phyloP scores from a whole-genome alignment of 1,140 invertebrate genomes.

The Pomacea maculata region DNA sequence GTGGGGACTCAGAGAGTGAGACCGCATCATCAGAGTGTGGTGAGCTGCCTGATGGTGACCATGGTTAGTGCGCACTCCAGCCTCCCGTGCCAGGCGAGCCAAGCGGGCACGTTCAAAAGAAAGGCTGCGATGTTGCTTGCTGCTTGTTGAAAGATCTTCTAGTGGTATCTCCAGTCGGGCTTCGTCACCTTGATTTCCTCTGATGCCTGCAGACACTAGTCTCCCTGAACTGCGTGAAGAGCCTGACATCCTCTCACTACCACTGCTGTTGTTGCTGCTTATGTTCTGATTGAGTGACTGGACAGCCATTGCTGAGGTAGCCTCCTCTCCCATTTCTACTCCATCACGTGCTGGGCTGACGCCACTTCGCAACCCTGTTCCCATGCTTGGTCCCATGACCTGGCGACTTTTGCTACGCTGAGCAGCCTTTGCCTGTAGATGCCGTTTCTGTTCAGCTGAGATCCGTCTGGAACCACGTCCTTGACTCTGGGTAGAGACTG shows the following conservation, averaged over 20 bases:
- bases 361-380: neutral
- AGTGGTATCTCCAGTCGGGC: conserved; percentile 77
- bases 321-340: conserved; percentile 53
- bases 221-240: neutral
- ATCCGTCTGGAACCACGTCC: conserved; percentile 20
- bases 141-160: conserved; percentile 74
- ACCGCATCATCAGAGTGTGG: conserved; percentile 19
- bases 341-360: conserved; percentile 14
- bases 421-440: conserved; percentile 34
- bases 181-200: neutral
- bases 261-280: conserved; percentile 69
- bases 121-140: conserved; percentile 35
- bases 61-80: conserved; percentile 10
- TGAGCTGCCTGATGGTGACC: conserved; percentile 25
- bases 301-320: conserved; percentile 74
- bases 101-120: conserved; percentile 27
- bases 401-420: conserved; percentile 29
- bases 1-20: conserved; percentile 17
- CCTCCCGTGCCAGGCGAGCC: conserved; percentile 1
- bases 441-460: conserved; percentile 29
- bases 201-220: neutral
- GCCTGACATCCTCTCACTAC: neutral
- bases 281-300: conserved; percentile 68
- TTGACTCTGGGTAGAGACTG: conserved; percentile 14
- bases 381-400: neutral